These are phyloP conservation scores for Catocala nupta DNA, from an alignment of 2,888 invertebrate species.

Conservation along the genomic window DNA sequence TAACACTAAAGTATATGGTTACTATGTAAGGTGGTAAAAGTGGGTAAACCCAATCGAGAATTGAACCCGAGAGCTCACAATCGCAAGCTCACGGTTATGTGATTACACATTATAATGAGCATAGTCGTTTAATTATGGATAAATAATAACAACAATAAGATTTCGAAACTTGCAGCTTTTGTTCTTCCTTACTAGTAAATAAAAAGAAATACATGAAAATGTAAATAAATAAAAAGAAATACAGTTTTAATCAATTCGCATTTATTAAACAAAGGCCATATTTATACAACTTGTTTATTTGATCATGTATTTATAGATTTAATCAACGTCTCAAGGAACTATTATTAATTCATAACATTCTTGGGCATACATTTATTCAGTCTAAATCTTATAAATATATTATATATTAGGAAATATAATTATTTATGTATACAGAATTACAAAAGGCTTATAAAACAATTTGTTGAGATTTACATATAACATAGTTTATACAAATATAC, in stretches of 20 bases:
- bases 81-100: no score
- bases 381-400: conserved; percentile 20
- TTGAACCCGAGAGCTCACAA: no score
- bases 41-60: no score
- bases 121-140: no score
- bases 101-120: no score
- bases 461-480: background rate
- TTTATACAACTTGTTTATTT: conserved; percentile 15
- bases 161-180: no score
- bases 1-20: no score
- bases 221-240: background rate
- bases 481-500: background rate
- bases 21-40: no score
- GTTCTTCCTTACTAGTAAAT: no score
- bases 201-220: background rate
- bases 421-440: conserved; percentile 17
- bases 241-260: conserved; percentile 11
- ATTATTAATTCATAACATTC: conserved; percentile 31
- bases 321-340: conserved; percentile 26
- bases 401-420: conserved; percentile 18
- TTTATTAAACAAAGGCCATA: conserved; percentile 21
- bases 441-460: conserved; percentile 13
- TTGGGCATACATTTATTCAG: conserved; percentile 18
- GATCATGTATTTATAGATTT: conserved; percentile 1
- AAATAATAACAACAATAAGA: no score